Conservation (phyloP, 2,113 vertebrate genomes). For the Charadrius vociferus region DNA sequence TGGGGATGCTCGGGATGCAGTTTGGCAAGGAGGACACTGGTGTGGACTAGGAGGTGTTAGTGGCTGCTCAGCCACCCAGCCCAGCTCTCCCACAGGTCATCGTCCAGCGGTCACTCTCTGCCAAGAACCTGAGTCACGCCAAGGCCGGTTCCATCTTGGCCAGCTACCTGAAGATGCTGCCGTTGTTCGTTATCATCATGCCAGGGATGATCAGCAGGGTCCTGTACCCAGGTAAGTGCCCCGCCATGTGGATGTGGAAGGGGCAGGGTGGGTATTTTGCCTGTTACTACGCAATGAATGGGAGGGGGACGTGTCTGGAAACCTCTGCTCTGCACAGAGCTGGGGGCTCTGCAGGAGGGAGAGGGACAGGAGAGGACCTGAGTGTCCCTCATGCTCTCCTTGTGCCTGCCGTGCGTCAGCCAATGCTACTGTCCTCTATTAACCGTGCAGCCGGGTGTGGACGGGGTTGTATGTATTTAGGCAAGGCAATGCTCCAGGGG, state of each 20-base stretch:
- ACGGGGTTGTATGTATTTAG: not conserved
- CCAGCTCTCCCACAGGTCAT: slow-evolving; percentile 80
- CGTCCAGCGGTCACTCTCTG: slow-evolving; percentile 88
- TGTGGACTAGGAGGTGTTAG: not conserved
- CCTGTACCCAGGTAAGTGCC: slow-evolving; percentile 87
- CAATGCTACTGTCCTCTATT: not conserved
- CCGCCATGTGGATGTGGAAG: accelerated
- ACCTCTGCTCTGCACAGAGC: not conserved
- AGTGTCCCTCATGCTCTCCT: not conserved
- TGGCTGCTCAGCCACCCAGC: not conserved
- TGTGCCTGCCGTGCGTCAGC: too few relatives aligned
- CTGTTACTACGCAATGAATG: too few relatives aligned
- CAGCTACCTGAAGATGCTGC: slow-evolving; percentile 91
- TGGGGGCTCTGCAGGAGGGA: not conserved
- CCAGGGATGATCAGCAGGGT: slow-evolving; percentile 94
- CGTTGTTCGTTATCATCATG: slow-evolving; percentile 88
- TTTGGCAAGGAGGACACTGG: not conserved
- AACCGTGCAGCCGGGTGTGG: accelerated
- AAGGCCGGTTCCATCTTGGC: slow-evolving; percentile 90
- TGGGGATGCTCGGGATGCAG: not conserved
- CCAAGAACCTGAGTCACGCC: slow-evolving; percentile 88
- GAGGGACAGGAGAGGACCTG: not conserved
- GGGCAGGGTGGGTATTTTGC: not conserved
- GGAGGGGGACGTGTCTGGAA: not conserved
- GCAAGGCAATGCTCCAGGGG: not conserved